Conservation (phyloP, 1,140 invertebrate species). For the Zaprionus davidi region DNA sequence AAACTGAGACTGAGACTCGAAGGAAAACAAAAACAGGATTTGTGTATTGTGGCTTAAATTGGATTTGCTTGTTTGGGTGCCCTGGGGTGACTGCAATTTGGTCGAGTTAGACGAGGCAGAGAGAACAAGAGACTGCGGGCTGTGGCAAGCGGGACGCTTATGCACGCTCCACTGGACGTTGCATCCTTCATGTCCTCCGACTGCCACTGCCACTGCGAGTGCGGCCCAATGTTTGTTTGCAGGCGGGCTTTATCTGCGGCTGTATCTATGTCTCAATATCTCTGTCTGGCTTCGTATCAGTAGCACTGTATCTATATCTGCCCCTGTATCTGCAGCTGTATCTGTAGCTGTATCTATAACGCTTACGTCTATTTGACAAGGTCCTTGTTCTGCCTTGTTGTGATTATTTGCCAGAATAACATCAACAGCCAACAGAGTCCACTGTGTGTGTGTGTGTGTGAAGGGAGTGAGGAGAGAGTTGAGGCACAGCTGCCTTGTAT, state of each 20-base stretch:
- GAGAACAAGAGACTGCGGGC: neutral
- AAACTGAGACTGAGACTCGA: slow-evolving; percentile 3
- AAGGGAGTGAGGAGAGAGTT: slow-evolving; percentile 18
- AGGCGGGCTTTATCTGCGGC: slow-evolving; percentile 42
- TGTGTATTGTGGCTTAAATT: slow-evolving; percentile 72
- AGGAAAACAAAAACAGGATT: slow-evolving; percentile 75
- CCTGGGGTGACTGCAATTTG: slow-evolving; percentile 58
- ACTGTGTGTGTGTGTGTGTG: slow-evolving; percentile 2
- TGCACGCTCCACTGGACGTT: slow-evolving; percentile 59
- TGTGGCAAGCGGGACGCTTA: slow-evolving; percentile 33
- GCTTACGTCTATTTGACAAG: slow-evolving; percentile 73
- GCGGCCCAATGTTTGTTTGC: slow-evolving; percentile 46
- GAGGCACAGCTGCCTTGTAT: slow-evolving; percentile 40
- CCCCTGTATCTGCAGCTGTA: slow-evolving; percentile 34
- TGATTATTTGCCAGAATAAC: slow-evolving; percentile 79
- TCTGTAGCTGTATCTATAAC: slow-evolving; percentile 61
- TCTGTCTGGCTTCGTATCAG: slow-evolving; percentile 1
- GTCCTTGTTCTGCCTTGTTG: slow-evolving; percentile 68
- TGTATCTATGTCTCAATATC: slow-evolving; percentile 39
- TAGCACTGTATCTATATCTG: slow-evolving; percentile 4
- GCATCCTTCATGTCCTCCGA: slow-evolving; percentile 33
- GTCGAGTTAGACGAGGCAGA: slow-evolving; percentile 21
- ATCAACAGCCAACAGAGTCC: slow-evolving; percentile 59
- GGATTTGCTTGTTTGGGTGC: slow-evolving; percentile 68
- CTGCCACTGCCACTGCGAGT: slow-evolving; percentile 11